Base-by-base conservation (phyloP, 2,797 vertebrate species). In the Sitta carolinensis region DNA sequence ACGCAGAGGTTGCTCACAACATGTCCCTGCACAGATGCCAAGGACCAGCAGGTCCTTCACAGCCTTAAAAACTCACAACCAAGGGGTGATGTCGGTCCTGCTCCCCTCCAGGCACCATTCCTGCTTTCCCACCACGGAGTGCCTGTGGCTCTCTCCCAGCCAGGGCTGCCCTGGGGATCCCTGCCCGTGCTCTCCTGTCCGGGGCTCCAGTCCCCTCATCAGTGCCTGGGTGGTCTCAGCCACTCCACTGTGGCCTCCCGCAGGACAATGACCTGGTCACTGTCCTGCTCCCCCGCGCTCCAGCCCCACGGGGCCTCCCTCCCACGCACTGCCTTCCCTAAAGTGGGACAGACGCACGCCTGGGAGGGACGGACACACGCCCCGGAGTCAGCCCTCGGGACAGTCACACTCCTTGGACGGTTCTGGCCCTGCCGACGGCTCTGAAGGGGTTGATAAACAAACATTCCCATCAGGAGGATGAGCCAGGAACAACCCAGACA, bases 21-120 rank as follows among this genome's bases (percentile, higher is more conserved):
- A 4, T 1, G 9, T 73, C 52, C 47, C 57, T 4, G 57, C 22
- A 6, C 3, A 8, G 54, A 32, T 4, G 13, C 34, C 45, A 23
- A 38, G 26, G 45, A 76, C 45, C 82, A 19, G 25, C 21, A 19
- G 27, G 12, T 59, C 47, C 54, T 55, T 50, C 45, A 6, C 3
- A 29, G 45, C 34, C 42, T 36, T 42, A 6, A 69, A 73, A 59
- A 3, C 22, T 7, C 58, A 11, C 22, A 7, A 13, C 16, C 7
- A 3, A 25, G 48, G 22, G 36, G 7, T 4, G 68, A 17, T 1
- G 0, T 6, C 3, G 1, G 2, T 13, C 50, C 82, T 7, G 7
- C 30, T 68, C 11, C 69, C 27, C 48, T 29, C 5, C 3, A 22
- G 30, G 20, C 75, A 68, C 16, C 13, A 0, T 3, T 61, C 61